Percentiles rank a stretch among this genome's conserved stretches.
These are phyloP conservation scores for Pavo muticus DNA, from an alignment of 2,113 vertebrate species.

Conservation along the genomic window DNA sequence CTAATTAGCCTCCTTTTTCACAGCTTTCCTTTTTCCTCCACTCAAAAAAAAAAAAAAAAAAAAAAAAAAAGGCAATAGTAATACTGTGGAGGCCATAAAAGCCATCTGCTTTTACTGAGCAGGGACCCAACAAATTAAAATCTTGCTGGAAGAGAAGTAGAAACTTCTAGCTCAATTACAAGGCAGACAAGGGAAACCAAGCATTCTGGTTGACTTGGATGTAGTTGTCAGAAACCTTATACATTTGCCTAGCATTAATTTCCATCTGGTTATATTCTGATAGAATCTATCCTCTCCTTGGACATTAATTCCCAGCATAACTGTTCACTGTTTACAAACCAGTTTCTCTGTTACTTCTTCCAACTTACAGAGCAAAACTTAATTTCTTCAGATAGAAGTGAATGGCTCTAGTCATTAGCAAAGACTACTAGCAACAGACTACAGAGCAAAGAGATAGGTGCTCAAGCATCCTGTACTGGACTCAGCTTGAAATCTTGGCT, in stretches of 20 bases:
- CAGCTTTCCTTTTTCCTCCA: conserved; percentile 45
- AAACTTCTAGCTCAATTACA: background rate
- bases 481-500: background rate
- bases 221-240: background rate
- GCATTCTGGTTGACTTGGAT: background rate
- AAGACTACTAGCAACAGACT: background rate
- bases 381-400: background rate
- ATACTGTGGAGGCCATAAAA: conserved; percentile 58
- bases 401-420: background rate
- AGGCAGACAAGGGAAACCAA: background rate
- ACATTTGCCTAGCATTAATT: background rate
- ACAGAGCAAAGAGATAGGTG: background rate
- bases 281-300: conserved; percentile 15
- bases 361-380: conserved; percentile 3
- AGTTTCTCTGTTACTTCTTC: background rate
- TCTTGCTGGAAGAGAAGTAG: conserved; percentile 40
- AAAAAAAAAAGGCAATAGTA: background rate
- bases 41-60: background rate
- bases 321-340: background rate
- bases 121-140: conserved; percentile 35
- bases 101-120: conserved; percentile 40
- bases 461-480: fast-evolving
- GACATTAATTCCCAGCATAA: conserved; percentile 27
- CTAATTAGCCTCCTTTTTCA: conserved; percentile 74
- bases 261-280: background rate